Evolutionary conservation across 2,888 invertebrate species (phyloP), one percentile per base, ranked within the genome.

Genomic region (Agonopterix alstromeriana): DNA sequence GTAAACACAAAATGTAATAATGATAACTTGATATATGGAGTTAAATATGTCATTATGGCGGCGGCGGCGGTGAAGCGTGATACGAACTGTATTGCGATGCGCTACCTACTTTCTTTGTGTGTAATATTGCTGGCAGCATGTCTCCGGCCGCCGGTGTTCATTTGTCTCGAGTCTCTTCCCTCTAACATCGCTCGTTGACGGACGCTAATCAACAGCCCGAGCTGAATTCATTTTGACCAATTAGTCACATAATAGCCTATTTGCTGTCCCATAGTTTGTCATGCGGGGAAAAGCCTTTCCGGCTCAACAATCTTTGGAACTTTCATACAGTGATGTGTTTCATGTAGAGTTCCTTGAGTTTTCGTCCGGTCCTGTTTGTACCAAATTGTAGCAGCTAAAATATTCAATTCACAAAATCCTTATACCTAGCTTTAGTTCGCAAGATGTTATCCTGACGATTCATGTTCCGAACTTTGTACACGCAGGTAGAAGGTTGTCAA

Each of bases 101-200:
- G 66, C 57, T 63, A 65, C 66, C 63, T 65, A 68, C 65, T 71
- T 73, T 73, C 69, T 73, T 75, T 66, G 69, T 68, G 65, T 65
- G 47, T 47, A 52, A 44, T 53, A 56, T 67, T 68, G 56, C 63
- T 65, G 61, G 60, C 56, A 59, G 61, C 57, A 52, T 54, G 60
- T 63, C 67, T 63, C 56, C 54, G 53, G 55, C 59, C 53, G 56
- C 8, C 11, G 41, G 55, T 59, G 55, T 64, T 70, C 70, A 74
- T 75, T 76, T 73, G 73, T 72, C 67, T 67, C 60, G 51, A 51
- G 51, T 51, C 52, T 50, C 52, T 54, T 27, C 27, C 27, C 27
- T 27, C 27, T 27, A 27, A 3, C 27, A 27, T 60, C 55, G 53
- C 54, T 59, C 55, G 69, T 57, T 70, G 69, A 71, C 69, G 61